Evolutionary conservation across 2,888 invertebrate species (phyloP).

Genomic region (Pollenia labialis): DNA sequence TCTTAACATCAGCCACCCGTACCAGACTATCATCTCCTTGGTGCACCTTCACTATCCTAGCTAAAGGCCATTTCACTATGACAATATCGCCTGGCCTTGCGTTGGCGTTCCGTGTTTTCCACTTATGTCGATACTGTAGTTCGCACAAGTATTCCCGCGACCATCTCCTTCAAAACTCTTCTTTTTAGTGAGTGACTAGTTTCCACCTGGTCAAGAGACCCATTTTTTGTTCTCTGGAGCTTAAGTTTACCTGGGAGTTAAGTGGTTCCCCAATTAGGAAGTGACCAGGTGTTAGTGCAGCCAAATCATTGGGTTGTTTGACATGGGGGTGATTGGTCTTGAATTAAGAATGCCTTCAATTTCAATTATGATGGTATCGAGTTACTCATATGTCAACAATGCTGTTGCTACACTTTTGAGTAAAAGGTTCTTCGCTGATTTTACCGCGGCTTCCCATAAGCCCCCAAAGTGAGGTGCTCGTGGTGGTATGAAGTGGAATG

Average conservation of each 20-base stretch:
- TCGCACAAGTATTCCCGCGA: slow-evolving; percentile 2
- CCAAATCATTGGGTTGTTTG: slow-evolving; percentile 4
- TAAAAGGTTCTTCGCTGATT: slow-evolving; percentile 2
- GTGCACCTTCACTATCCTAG: too few species aligned
- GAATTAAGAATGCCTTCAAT: slow-evolving; percentile 30
- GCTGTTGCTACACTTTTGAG: background rate
- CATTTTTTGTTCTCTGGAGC: background rate
- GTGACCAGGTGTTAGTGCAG: slow-evolving; percentile 37
- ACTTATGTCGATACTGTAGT: background rate
- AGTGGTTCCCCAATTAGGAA: slow-evolving; percentile 28
- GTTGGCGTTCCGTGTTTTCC: background rate
- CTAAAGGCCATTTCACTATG: too few species aligned
- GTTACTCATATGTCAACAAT: slow-evolving; percentile 20
- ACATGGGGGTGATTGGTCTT: slow-evolving; percentile 18
- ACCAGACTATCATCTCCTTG: too few species aligned
- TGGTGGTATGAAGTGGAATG: background rate
- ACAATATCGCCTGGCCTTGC: too few species aligned
- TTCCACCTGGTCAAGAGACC: slow-evolving; percentile 1
- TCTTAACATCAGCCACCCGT: slow-evolving; percentile 1
- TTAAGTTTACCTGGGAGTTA: background rate
- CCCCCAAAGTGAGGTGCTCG: slow-evolving; percentile 22
- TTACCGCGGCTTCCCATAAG: too few species aligned
- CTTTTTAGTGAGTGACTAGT: background rate
- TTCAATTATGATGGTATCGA: slow-evolving; percentile 10
- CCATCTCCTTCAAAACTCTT: slow-evolving; percentile 3